A percentile compares a stretch with the other conserved stretches of the same genome.
Evolutionary conservation across 2,113 vertebrate genomes (phyloP).

Genomic region (Cynoglossus semilaevis): DNA sequence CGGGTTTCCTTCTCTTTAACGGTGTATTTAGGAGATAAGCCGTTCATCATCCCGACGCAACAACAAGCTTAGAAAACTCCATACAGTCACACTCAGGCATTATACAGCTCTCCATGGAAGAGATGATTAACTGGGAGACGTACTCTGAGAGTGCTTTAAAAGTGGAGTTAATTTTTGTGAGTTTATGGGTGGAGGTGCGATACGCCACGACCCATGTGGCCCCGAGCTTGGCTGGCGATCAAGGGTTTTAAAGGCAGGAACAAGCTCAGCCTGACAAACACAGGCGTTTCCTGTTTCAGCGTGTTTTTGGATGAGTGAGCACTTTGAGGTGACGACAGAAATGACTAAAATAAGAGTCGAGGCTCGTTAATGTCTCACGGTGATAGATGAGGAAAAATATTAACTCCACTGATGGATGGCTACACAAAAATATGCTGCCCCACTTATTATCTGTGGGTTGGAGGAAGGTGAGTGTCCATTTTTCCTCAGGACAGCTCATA

Average conservation of each 20-base stretch:
- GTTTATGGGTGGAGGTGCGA: slow-evolving; percentile 5
- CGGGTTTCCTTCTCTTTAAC: slow-evolving; percentile 45
- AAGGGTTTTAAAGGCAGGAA: slow-evolving; percentile 27
- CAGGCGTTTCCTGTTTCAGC: slow-evolving; percentile 15
- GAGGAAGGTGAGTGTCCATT: neutral
- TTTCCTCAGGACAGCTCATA: neutral
- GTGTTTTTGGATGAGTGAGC: slow-evolving; percentile 22
- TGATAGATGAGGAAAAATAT: slow-evolving; percentile 47
- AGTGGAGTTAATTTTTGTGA: neutral
- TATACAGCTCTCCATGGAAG: neutral
- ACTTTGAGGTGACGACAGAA: slow-evolving; percentile 35
- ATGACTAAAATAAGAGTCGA: slow-evolving; percentile 19
- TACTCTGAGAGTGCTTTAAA: slow-evolving; percentile 16
- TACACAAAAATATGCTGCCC: slow-evolving; percentile 5
- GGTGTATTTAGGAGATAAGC: slow-evolving; percentile 61
- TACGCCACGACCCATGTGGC: slow-evolving; percentile 18
- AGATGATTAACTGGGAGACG: slow-evolving; percentile 19
- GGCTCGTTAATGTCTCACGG: slow-evolving; percentile 29
- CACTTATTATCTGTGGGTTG: neutral
- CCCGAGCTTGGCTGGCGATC: slow-evolving; percentile 27
- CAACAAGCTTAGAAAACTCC: slow-evolving; percentile 24
- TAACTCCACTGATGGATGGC: slow-evolving; percentile 27
- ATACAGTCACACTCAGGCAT: slow-evolving; percentile 2
- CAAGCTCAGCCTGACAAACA: slow-evolving; percentile 41
- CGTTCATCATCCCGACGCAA: slow-evolving; percentile 39